phyloP scores from a whole-genome alignment of 2,888 invertebrate species.

The Exocentrus adspersus region DNA sequence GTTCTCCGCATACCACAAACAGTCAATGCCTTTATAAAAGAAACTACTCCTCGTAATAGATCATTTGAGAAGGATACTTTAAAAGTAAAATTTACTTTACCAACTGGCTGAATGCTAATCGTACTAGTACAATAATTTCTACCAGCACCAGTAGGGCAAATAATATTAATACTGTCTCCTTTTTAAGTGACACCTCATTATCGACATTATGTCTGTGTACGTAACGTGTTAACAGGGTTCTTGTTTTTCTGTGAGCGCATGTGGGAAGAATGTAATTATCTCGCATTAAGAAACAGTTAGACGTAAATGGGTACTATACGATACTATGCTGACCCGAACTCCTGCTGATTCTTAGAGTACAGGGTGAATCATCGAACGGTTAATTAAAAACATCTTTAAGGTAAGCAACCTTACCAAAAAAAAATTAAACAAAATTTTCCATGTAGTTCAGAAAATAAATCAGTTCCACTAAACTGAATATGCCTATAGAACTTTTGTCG shows the following conservation, averaged over 20 bases:
- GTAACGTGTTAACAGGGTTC: slow-evolving; percentile 20
- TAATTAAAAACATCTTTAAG: no score
- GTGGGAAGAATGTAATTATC: slow-evolving; percentile 23
- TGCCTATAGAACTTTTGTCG: no score
- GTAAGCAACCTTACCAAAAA: no score
- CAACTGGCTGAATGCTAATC: slow-evolving; percentile 1
- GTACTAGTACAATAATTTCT: slow-evolving; percentile 4
- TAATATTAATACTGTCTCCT: slow-evolving; percentile 11
- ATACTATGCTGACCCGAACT: not conserved
- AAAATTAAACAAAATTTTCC: no score
- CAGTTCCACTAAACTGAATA: no score
- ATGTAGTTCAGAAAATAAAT: no score
- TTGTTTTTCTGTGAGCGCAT: not conserved
- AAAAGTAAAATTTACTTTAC: slow-evolving; percentile 11
- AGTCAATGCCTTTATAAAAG: not conserved
- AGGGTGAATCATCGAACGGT: not conserved
- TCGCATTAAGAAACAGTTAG: slow-evolving; percentile 18
- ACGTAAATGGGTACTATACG: slow-evolving; percentile 9
- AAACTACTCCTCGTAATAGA: not conserved
- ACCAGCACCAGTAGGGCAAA: slow-evolving; percentile 17
- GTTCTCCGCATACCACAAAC: no score
- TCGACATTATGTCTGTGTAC: not conserved
- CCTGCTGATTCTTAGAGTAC: not conserved
- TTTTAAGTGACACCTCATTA: slow-evolving; percentile 19
- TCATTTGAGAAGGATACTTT: slow-evolving; percentile 7